Conservation (phyloP, 2,888 invertebrate genomes). For the Laothoe populi region DNA sequence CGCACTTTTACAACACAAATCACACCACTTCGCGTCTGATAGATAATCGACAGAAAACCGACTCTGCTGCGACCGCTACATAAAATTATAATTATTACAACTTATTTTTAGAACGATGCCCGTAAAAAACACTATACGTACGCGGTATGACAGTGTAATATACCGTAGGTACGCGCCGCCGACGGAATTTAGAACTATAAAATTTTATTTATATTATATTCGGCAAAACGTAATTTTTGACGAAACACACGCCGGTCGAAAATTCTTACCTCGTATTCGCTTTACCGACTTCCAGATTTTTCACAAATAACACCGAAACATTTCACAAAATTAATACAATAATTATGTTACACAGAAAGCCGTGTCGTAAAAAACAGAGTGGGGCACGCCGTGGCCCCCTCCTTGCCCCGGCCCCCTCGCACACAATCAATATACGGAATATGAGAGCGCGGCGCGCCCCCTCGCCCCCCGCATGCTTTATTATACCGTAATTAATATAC, state of each 20-base stretch:
- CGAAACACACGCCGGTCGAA: slow-evolving; percentile 63
- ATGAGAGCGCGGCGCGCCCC: slow-evolving; percentile 84
- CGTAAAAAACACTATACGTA: slow-evolving; percentile 85
- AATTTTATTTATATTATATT: slow-evolving; percentile 76
- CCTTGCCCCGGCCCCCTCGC: slow-evolving; percentile 83
- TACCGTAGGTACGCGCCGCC: slow-evolving; percentile 83
- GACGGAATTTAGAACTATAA: slow-evolving; percentile 81
- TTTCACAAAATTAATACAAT: slow-evolving; percentile 85
- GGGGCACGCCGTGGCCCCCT: slow-evolving; percentile 85
- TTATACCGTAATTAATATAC: slow-evolving; percentile 85
- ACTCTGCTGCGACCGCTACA: slow-evolving; percentile 82
- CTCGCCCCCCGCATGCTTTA: slow-evolving; percentile 84
- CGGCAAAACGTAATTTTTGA: slow-evolving; percentile 63
- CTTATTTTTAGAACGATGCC: slow-evolving; percentile 86
- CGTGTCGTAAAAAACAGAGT: slow-evolving; percentile 86
- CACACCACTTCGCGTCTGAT: slow-evolving; percentile 72
- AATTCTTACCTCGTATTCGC: slow-evolving; percentile 78
- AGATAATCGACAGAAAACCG: slow-evolving; percentile 80
- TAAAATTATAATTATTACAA: slow-evolving; percentile 86
- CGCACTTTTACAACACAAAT: slow-evolving; percentile 71
- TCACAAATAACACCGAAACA: slow-evolving; percentile 84
- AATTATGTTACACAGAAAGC: slow-evolving; percentile 86
- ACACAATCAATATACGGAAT: slow-evolving; percentile 86
- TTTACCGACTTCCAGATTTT: slow-evolving; percentile 79
- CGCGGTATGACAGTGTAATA: slow-evolving; percentile 84